Evolutionary conservation across 2,888 invertebrate species (phyloP).

Genomic region (Dysmachus trigonus): DNA sequence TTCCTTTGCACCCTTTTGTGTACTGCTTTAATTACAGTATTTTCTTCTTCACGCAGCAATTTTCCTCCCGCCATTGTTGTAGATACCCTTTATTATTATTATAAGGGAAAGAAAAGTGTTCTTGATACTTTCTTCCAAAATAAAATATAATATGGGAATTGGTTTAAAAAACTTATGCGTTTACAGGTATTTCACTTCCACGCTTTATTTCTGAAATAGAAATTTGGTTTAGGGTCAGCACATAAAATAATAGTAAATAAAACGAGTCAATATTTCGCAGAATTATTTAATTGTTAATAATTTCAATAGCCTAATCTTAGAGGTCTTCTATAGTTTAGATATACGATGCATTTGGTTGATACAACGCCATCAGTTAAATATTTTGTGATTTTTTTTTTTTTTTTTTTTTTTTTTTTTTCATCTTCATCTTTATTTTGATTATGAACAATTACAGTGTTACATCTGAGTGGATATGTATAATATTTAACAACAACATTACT

Average conservation of each 20-base stretch:
- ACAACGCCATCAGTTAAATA: constrained; percentile 14
- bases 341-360: constrained; percentile 22
- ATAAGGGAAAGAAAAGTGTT: too few relatives aligned
- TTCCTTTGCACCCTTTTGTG: too few relatives aligned
- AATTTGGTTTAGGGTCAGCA: neutral
- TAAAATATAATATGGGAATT: too few relatives aligned
- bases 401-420: neutral
- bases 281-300: constrained; percentile 24
- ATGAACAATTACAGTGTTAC: constrained; percentile 27
- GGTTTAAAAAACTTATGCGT: too few relatives aligned
- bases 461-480: constrained; percentile 23
- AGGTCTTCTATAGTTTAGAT: constrained; percentile 5
- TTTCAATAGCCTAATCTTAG: constrained; percentile 13
- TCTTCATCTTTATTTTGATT: constrained; percentile 5
- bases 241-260: neutral
- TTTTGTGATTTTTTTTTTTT: neutral
- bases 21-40: too few relatives aligned
- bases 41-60: too few relatives aligned
- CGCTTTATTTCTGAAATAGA: too few relatives aligned
- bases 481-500: constrained; percentile 16
- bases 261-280: neutral
- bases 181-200: too few relatives aligned
- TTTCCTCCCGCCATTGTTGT: too few relatives aligned
- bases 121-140: too few relatives aligned
- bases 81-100: too few relatives aligned